Percentiles rank a stretch among this genome's conserved stretches.
phyloP scores from a whole-genome alignment of 2,113 vertebrate genomes.

The Marcusenius ussheri region DNA sequence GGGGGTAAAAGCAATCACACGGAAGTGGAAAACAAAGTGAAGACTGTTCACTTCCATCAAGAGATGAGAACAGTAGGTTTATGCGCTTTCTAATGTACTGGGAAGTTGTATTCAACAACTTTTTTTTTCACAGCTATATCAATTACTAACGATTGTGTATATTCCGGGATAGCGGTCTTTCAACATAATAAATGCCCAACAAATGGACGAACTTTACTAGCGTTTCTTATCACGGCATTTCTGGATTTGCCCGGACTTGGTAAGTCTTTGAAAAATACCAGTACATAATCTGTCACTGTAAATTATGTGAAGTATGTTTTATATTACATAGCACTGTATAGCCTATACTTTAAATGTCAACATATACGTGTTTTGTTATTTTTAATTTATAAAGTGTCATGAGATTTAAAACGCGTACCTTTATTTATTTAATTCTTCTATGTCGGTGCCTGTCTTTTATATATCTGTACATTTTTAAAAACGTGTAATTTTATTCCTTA shows the following conservation, averaged over 20 bases:
- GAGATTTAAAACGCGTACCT: neutral
- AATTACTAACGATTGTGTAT: neutral
- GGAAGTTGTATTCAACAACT: neutral
- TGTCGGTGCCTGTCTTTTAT: neutral
- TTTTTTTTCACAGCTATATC: neutral
- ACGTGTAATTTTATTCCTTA: neutral
- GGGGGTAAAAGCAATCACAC: conserved; percentile 42
- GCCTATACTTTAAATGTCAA: neutral
- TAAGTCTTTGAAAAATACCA: conserved; percentile 2
- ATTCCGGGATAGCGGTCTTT: neutral
- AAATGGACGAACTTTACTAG: neutral
- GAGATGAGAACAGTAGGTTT: conserved; percentile 34
- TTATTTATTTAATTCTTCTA: neutral
- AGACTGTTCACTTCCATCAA: conserved; percentile 4
- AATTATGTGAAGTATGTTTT: neutral
- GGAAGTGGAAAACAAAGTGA: conserved; percentile 23
- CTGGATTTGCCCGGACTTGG: neutral
- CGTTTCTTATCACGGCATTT: neutral
- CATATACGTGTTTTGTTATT: neutral
- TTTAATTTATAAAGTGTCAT: neutral
- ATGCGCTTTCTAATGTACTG: neutral
- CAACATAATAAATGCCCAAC: neutral
- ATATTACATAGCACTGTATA: neutral
- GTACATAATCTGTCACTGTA: neutral
- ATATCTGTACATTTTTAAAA: neutral